phyloP scores from a whole-genome alignment of 2,113 vertebrate species.

The Megaleporinus macrocephalus region DNA sequence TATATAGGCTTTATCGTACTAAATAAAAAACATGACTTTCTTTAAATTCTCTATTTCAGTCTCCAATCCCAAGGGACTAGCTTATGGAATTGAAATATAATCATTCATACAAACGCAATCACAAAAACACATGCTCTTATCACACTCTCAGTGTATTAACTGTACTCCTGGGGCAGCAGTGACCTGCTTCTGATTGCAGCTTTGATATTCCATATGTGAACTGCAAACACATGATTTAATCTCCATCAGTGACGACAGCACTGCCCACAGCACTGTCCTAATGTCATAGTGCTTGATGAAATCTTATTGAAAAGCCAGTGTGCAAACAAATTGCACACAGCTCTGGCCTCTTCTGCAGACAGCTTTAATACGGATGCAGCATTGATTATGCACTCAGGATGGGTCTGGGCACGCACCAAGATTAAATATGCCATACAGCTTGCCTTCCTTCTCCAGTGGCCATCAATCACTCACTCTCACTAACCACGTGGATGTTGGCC shows the following conservation, averaged over 20 bases:
- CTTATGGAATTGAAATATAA: too few species aligned
- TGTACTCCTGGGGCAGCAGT: neutral
- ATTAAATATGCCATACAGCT: constrained; percentile 45
- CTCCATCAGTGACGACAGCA: neutral
- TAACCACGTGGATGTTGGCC: constrained; percentile 21
- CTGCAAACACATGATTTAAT: neutral
- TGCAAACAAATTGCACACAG: neutral
- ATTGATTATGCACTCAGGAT: constrained; percentile 46
- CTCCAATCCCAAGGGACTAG: too few species aligned
- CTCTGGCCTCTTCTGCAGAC: constrained; percentile 4
- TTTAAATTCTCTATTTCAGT: too few species aligned
- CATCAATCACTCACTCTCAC: constrained; percentile 25
- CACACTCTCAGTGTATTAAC: neutral
- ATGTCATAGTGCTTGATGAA: neutral
- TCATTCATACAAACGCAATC: neutral
- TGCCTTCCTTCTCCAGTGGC: neutral
- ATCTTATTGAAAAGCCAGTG: neutral
- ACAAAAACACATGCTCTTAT: neutral
- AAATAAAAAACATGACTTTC: too few species aligned
- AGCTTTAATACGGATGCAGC: constrained; percentile 33
- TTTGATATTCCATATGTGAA: neutral
- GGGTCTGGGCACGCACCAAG: constrained; percentile 17
- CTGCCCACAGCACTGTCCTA: constrained; percentile 1
- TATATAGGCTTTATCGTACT: too few species aligned
- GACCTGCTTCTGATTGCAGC: neutral